Evolutionary conservation across 2,797 vertebrate species (phyloP), one percentile per base, ranked within the genome.

Genomic region (Lophius americanus): DNA sequence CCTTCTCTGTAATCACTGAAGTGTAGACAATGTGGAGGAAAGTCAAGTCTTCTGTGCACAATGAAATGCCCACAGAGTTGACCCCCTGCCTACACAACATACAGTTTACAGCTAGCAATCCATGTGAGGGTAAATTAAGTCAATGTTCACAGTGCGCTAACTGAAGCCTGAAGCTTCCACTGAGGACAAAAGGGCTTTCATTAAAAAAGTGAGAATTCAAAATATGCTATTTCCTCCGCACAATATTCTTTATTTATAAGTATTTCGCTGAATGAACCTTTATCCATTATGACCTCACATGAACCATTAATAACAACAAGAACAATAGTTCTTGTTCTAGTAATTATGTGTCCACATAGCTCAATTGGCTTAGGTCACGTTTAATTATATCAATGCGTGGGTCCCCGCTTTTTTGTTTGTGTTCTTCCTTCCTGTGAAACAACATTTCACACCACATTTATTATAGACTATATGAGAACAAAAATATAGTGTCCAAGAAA

Each of bases 41-140:
- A 58, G 70, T 54, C 58, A 37, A 70, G 61, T 43, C 23, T 48
- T 56, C 9, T 42, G 12, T 64, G 37, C 9, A 23, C 51, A 36
- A 53, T 51, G 49, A 33, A 46, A 12, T 39, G 39, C 23, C 53
- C 53, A 70, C 65, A 32, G 14, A 54, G 67, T 52, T 54, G 37
- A 42, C 60, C 48, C 56, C 57, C 66, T 54, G 74, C 61, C 59
- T 44, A 68, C 73, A 61, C 66, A 51, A 43, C 60, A 71, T 6
- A 35, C 64, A 74, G 60, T 23, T 35, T 51, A 12, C n/a, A 53
- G 76, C 69, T 76, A 44, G 7, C 51, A 46, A 62, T 70, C 57
- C 73, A 53, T 39, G 13, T 32, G 3, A 50, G 71, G 61, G 61
- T 63, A 76, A 88, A 76, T 75, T n/a, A 78, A 69, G 68, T 73